Percentiles rank a stretch among this genome's conserved stretches.
phyloP scores from a whole-genome alignment of 2,113 vertebrate genomes.

The Nesoenas mayeri region DNA sequence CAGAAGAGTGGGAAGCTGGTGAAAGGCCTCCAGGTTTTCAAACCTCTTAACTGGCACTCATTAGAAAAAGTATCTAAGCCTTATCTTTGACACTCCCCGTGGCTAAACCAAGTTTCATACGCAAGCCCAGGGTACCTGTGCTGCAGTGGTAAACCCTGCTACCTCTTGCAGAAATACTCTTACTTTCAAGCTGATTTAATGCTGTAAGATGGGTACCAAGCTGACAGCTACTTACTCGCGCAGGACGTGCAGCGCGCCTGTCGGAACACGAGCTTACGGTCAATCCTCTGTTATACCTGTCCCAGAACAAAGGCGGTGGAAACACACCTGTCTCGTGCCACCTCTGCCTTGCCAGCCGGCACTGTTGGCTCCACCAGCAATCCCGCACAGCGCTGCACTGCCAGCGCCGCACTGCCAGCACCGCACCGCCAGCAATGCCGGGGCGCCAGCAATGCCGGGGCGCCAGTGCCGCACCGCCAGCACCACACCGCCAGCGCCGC shows the following conservation, averaged over 20 bases:
- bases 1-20: not conserved
- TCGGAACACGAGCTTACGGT: not conserved
- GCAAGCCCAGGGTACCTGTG: not conserved
- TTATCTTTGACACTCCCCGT: not conserved
- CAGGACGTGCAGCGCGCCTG: not conserved
- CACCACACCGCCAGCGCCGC: too few species aligned
- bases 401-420: too few species aligned
- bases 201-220: not conserved
- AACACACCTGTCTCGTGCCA: not conserved
- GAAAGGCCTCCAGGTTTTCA: not conserved
- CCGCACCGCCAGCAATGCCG: rapidly evolving
- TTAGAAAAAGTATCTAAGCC: not conserved
- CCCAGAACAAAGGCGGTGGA: not conserved
- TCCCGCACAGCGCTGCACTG: too few species aligned
- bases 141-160: not conserved
- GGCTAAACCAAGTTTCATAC: not conserved
- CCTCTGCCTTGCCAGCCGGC: not conserved
- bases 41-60: not conserved
- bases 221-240: not conserved
- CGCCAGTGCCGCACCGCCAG: too few species aligned
- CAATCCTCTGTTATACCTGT: too few species aligned
- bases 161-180: not conserved
- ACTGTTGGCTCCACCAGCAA: not conserved
- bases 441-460: too few species aligned
- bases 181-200: not conserved